Base-by-base conservation (phyloP, 1,140 invertebrate species). In the Neotoxoptera formosana region DNA sequence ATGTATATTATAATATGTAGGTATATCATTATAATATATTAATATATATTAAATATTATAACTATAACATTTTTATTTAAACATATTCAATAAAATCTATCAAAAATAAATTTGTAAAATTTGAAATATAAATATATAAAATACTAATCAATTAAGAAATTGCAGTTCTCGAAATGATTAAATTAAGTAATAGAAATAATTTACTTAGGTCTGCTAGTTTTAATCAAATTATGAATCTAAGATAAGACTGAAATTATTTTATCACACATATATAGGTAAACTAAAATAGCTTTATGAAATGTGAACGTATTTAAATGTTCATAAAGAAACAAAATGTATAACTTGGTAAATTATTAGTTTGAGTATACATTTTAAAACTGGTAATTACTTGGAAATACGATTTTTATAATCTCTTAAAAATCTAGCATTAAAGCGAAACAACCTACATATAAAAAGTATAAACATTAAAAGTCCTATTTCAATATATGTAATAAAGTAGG, bases 331-430 rank as follows among this genome's bases (percentile, higher is more conserved):
- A n/a, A 86, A 47, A 45, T 34, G n/a, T n/a, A 48, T 56, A 25
- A 53, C 48, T 34, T 89, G 1, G n/a, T 53, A 36, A 53, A 89
- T 88, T 51, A 48, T 53, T 53, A 88, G 86, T 51, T 51, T 7
- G n/a, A 48, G 47, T n/a, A n/a, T 34, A 51, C 1, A 84, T 87
- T 48, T 87, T 87, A 88, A 51, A 53, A 89, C n/a, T 53, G 48
- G 48, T 53, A 89, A 89, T 89, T 89, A 53, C n/a, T 88, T 48
- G 21, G 41, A 23, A 88, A 88, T 51, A 88, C 7, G n/a, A 36
- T 53, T 89, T 83, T 53, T 88, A 51, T 89, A 36, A 89, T 89
- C 48, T 89, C 48, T 53, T 36, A 53, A 34, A 89, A 89, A 89
- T 89, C 87, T 89, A 89, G 25, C 36, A 89, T 53, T 36, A 51